These are phyloP conservation scores for Ericerus pela DNA, from an alignment of 1,140 invertebrate species.

Conservation along the genomic window DNA sequence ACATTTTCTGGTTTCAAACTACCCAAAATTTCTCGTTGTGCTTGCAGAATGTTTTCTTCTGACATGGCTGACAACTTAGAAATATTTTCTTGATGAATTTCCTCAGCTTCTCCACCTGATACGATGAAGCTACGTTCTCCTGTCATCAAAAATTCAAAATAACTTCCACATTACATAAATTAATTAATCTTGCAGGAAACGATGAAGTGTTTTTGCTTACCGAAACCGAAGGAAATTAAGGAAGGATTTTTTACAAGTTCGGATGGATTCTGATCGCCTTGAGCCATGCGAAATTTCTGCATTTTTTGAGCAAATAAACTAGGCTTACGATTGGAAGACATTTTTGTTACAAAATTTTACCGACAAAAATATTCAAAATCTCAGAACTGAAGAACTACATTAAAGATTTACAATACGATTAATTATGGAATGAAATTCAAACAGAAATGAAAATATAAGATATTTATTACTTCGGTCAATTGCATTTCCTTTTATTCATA, in stretches of 20 bases:
- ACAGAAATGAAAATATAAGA: too few relatives aligned
- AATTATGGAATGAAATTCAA: too few relatives aligned
- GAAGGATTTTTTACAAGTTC: not conserved
- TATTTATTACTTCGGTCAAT: too few relatives aligned
- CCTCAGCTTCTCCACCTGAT: conserved; percentile 35
- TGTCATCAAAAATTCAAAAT: conserved; percentile 13
- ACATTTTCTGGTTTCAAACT: conserved; percentile 49
- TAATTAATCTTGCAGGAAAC: not conserved
- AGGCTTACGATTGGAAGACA: conserved; percentile 16
- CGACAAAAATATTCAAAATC: too few relatives aligned
- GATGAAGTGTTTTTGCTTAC: not conserved
- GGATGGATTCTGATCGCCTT: not conserved
- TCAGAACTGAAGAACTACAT: too few relatives aligned
- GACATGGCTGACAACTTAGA: conserved; percentile 49
- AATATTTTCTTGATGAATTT: conserved; percentile 61
- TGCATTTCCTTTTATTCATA: too few relatives aligned
- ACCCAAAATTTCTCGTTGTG: conserved; percentile 47
- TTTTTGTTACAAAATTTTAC: too few relatives aligned
- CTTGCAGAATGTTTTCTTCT: conserved; percentile 54
- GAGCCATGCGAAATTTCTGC: conserved; percentile 14
- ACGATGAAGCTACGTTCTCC: conserved; percentile 37
- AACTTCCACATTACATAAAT: not conserved
- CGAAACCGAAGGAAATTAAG: not conserved
- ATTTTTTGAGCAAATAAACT: conserved; percentile 24
- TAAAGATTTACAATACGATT: too few relatives aligned